Evolutionary conservation across 2,888 invertebrate genomes (phyloP), one percentile per base, ranked within the genome.

Genomic region (Brachylomia viminalis): DNA sequence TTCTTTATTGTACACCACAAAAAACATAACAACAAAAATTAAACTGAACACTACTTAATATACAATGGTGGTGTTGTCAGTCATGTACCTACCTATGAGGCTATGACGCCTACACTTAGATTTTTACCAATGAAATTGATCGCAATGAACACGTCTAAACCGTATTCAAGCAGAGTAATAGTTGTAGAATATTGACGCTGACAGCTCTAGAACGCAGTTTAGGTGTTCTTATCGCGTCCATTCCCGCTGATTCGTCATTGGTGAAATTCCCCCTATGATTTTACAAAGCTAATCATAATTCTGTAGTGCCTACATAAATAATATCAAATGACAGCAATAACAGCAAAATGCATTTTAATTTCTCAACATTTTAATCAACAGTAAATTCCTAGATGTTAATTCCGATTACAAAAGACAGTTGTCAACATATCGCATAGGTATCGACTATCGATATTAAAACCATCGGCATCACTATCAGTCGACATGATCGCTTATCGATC

Each of bases 401-500:
- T 52, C 23, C 20, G 77, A 77, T 76, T 56, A 70, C 45, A 77
- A 66, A 69, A 58, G 42, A 65, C 52, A 61, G 70, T 69, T 61
- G 64, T 72, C 68, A 62, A 56, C 59, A 56, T 59, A 65, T 59
- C 42, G 42, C 27, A 23, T 68, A 30, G 42, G 38, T 58, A 78
- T 77, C 80, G 59, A 72, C 69, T 65, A 72, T 80, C 82, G 62
- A 79, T 76, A 71, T 67, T 82, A 71, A 83, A 83, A 82, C 38
- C 72, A 72, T 78, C 71, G 52, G 45, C 54, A 33, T 47, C 78
- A 66, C 65, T 84, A 83, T 83, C 83, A 38, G 64, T 74, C 38
- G 78, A 75, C 77, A 59, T 61, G 52, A 86, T 85, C 84, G 45
- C 66, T 80, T 85, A 86, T 86, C 78, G 80, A 71, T 77, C 66